Evolutionary conservation across 2,888 invertebrate genomes (phyloP), one percentile per base, ranked within the genome.

Genomic region (Platycheirus albimanus): DNA sequence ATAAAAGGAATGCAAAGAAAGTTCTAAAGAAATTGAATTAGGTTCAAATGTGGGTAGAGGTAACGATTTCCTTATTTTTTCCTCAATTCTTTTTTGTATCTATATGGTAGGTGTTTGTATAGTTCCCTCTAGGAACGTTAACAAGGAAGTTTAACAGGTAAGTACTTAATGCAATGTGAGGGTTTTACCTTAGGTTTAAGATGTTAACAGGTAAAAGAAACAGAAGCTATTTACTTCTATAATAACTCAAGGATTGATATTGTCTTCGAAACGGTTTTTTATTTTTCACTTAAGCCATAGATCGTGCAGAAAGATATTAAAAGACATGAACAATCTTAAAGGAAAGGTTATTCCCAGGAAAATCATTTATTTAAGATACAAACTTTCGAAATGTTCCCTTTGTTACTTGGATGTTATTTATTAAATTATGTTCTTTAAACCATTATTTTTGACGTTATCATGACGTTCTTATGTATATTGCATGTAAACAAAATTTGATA

Each of bases 11-110:
- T 54, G 15, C 45, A 64, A 74, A 64, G 69, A 83, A 83, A 78
- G 78, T 78, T 74, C 77, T 78, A 78, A 78, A 74, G 83, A 83
- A 78, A 83, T 83, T 83, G 77, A 78, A 83, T 83, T 72, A 83
- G 69, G 63, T 77, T 54, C 61, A 66, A 61, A 72, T 67, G 71
- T 76, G 41, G 67, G 63, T 54, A 15, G 24, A 41, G 20, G 15
- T 3, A 66, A 70, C 64, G 63, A 70, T 61, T 33, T 33, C 30
- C 24, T 24, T 24, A 24, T 24, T 4, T 24, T 24, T 33, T 33
- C 24, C 6, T 24, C 24, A 6, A 24, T 24, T 33, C 7, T 33
- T 33, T 7, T 33, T 7, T 8, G 8, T 8, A 8, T 33, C 7
- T 33, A 33, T 33, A 33, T 33, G 3, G 8, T 2, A 33, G 5